Conservation (phyloP, 2,797 vertebrate genomes). For the Benthosema pterotum region DNA sequence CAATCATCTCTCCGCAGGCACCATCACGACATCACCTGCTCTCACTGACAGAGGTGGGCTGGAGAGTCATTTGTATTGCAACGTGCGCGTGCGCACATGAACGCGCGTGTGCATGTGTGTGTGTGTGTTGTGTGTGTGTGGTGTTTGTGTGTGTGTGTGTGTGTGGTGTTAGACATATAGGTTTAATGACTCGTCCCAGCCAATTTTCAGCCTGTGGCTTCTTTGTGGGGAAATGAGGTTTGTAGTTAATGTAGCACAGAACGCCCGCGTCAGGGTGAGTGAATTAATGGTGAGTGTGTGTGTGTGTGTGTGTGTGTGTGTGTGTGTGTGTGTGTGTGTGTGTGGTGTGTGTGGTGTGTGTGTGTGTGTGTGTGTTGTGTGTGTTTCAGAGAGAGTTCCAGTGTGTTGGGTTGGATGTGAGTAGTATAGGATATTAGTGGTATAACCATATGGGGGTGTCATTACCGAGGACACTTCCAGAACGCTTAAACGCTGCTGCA, state of each 20-base stretch:
- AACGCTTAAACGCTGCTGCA: too few relatives aligned
- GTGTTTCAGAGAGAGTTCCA: background rate
- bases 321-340: background rate
- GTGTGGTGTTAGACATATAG: constrained; percentile 43
- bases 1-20: constrained; percentile 56
- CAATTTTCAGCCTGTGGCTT: constrained; percentile 77
- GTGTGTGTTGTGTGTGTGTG: background rate
- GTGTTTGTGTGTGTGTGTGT: background rate
- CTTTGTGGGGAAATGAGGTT: constrained; percentile 76
- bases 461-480: too few relatives aligned
- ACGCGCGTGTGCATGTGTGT: constrained; percentile 36
- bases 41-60: constrained; percentile 52
- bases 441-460: too few relatives aligned
- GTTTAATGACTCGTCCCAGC: constrained; percentile 80
- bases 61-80: constrained; percentile 44
- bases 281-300: too few relatives aligned
- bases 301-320: constrained; percentile 18
- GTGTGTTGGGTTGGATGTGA: background rate
- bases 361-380: constrained; percentile 2
- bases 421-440: background rate
- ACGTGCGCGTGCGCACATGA: constrained; percentile 24
- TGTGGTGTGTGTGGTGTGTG: constrained; percentile 25
- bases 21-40: constrained; percentile 47
- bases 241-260: constrained; percentile 80
- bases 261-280: constrained; percentile 51